These are phyloP conservation scores for Mirza zaza DNA, from an alignment of 2,113 vertebrate species.

Conservation along the genomic window DNA sequence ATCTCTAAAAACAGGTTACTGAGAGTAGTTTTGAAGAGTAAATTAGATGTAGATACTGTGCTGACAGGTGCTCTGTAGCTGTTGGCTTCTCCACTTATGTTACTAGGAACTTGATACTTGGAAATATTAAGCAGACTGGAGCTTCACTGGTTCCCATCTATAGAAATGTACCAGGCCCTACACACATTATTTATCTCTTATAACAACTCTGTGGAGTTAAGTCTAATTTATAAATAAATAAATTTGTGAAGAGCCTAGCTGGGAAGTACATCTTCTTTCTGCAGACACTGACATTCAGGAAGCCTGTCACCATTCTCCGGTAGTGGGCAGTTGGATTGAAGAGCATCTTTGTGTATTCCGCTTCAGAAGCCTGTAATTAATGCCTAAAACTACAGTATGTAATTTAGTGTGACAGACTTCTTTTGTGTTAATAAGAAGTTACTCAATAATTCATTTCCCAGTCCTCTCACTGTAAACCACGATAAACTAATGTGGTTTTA, in stretches of 20 bases:
- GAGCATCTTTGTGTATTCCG: slow-evolving; percentile 33
- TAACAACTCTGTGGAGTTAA: background rate
- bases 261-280: background rate
- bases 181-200: background rate
- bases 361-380: slow-evolving; percentile 49
- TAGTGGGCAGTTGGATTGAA: slow-evolving; percentile 18
- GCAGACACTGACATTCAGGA: background rate
- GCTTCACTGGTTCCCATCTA: background rate
- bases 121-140: background rate
- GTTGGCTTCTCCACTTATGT: background rate
- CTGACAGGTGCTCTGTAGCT: too few relatives aligned
- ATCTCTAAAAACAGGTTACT: background rate
- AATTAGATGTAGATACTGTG: background rate
- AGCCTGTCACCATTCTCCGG: background rate
- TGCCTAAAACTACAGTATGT: slow-evolving; percentile 30
- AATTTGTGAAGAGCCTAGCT: background rate
- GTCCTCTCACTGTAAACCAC: slow-evolving; percentile 58
- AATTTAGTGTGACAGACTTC: slow-evolving; percentile 67
- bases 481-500: slow-evolving; percentile 67
- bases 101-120: background rate
- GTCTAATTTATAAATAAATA: background rate
- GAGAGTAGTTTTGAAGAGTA: background rate
- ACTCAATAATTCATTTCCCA: slow-evolving; percentile 71
- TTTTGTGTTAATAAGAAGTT: slow-evolving; percentile 62
- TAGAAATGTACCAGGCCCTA: background rate